Percentiles rank a stretch among this genome's conserved stretches.
phyloP scores from a whole-genome alignment of 2,797 vertebrate genomes.

The Micrastur ruficollis region DNA sequence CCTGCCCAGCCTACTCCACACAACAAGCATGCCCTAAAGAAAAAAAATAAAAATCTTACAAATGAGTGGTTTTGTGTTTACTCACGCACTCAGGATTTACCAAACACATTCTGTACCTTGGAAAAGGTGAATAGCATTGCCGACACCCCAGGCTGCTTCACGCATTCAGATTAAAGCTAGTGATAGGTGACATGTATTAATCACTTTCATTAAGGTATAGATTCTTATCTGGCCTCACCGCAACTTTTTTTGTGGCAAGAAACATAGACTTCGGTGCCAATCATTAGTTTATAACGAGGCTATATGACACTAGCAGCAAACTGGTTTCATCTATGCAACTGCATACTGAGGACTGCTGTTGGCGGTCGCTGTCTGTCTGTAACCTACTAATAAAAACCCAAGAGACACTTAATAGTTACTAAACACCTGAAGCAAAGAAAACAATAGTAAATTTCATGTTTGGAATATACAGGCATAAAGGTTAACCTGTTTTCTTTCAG shows the following conservation, averaged over 20 bases:
- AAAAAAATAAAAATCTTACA: not conserved
- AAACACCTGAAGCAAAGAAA: not conserved
- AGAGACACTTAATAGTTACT: not conserved
- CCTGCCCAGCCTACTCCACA: not conserved
- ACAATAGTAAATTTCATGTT: not conserved
- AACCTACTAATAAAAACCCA: not conserved
- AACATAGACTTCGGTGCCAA: not conserved
- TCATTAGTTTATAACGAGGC: not conserved
- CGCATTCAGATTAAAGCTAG: fast-evolving
- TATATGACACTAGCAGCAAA: not conserved
- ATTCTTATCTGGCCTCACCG: not conserved
- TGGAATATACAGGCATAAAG: not conserved
- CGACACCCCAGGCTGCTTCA: not conserved
- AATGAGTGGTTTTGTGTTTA: not conserved
- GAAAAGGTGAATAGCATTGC: fast-evolving
- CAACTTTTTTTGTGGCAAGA: not conserved
- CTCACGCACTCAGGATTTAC: not conserved
- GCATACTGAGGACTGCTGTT: not conserved
- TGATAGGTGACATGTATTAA: not conserved
- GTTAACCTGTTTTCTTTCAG: not conserved
- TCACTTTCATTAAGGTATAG: not conserved
- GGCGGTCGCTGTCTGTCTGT: too few species aligned
- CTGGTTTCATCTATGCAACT: fast-evolving
- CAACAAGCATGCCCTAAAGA: not conserved
- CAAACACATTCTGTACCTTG: fast-evolving